phyloP scores from a whole-genome alignment of 1,140 invertebrate species.

The Drosophila yakuba region DNA sequence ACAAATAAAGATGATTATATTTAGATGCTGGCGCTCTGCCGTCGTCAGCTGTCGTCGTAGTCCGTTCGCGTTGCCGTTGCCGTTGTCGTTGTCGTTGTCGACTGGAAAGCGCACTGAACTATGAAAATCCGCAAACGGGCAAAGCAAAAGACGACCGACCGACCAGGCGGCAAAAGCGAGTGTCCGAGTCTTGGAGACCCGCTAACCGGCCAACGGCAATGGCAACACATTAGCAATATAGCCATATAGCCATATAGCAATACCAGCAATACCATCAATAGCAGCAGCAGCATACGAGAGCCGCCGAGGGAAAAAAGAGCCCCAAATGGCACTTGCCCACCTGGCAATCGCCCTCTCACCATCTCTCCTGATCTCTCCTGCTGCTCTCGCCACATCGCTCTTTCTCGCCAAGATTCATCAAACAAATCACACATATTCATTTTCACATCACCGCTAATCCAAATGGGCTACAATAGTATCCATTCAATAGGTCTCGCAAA shows the following conservation, averaged over 20 bases:
- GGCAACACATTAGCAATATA: conserved; percentile 45
- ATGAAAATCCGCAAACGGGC: conserved; percentile 72
- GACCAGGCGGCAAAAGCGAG: conserved; percentile 24
- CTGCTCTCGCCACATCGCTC: conserved; percentile 23
- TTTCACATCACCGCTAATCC: conserved; percentile 1
- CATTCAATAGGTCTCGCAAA: neutral
- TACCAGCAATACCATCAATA: neutral
- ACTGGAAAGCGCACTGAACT: conserved; percentile 83
- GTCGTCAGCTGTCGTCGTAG: conserved; percentile 53
- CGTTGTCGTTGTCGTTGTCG: conserved; percentile 81
- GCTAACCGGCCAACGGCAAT: conserved; percentile 54
- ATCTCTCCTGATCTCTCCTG: conserved; percentile 35
- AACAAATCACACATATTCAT: neutral
- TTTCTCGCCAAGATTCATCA: conserved; percentile 13
- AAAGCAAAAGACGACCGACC: conserved; percentile 28
- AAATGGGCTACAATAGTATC: neutral
- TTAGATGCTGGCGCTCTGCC: conserved; percentile 45
- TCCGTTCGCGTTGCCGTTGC: conserved; percentile 53
- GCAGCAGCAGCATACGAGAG: conserved; percentile 16
- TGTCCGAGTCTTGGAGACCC: conserved; percentile 49
- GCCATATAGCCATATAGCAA: conserved; percentile 15
- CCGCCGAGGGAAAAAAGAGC: conserved; percentile 58
- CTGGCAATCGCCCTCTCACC: conserved; percentile 25
- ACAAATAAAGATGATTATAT: conserved; percentile 70
- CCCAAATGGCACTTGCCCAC: conserved; percentile 74